These are phyloP conservation scores for Opisthograptis luteolata DNA, from an alignment of 2,888 invertebrate genomes.

Conservation along the genomic window DNA sequence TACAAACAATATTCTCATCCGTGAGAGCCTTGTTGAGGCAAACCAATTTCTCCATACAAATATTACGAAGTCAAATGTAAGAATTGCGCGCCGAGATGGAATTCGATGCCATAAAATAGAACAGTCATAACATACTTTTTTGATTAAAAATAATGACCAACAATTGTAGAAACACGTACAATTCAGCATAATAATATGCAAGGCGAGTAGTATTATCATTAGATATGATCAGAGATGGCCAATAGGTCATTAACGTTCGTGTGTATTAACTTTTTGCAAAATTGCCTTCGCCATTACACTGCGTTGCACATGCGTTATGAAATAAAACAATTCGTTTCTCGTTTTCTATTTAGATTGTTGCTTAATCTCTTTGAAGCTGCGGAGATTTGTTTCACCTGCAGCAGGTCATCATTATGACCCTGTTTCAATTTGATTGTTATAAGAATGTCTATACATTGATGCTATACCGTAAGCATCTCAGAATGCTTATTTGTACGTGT, in stretches of 20 bases:
- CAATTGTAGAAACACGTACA: slow-evolving; percentile 16
- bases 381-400: slow-evolving; percentile 5
- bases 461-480: too few relatives aligned
- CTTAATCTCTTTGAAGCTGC: slow-evolving; percentile 4
- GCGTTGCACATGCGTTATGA: slow-evolving; percentile 24
- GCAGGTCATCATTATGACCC: slow-evolving; percentile 1
- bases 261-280: slow-evolving; percentile 27
- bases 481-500: too few relatives aligned
- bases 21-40: too few relatives aligned
- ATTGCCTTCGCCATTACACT: slow-evolving; percentile 21
- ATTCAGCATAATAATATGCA: slow-evolving; percentile 13
- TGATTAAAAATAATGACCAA: slow-evolving; percentile 16
- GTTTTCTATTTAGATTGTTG: slow-evolving; percentile 25
- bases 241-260: slow-evolving; percentile 29
- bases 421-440: background rate
- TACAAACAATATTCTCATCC: too few relatives aligned
- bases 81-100: background rate
- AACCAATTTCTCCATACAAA: background rate
- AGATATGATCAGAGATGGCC: slow-evolving; percentile 26
- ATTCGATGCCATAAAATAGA: background rate
- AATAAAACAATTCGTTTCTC: slow-evolving; percentile 28
- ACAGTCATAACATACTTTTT: slow-evolving; percentile 3
- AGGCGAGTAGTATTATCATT: slow-evolving; percentile 25
- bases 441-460: too few relatives aligned
- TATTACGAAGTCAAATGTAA: background rate